Percentiles rank a stretch among this genome's conserved stretches.
These are phyloP conservation scores for Actenoides hombroni DNA, from an alignment of 2,113 vertebrate genomes.

Conservation along the genomic window DNA sequence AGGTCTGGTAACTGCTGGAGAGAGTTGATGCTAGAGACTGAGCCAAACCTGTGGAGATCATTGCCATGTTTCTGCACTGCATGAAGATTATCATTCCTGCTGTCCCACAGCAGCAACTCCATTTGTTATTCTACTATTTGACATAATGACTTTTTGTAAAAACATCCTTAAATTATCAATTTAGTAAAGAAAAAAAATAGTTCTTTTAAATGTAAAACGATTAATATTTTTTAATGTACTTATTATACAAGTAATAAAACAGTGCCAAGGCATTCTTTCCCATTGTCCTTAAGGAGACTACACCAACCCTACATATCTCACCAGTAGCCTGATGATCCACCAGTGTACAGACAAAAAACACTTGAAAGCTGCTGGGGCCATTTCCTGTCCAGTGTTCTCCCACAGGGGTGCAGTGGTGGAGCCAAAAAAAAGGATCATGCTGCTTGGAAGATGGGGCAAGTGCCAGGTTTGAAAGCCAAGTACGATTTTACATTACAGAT, in stretches of 20 bases:
- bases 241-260: not conserved
- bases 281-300: not conserved
- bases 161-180: not conserved
- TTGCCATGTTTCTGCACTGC: not conserved
- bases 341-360: not conserved
- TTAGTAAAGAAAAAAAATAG: not conserved
- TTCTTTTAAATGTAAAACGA: not conserved
- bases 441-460: fast-evolving
- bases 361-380: not conserved
- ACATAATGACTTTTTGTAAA: not conserved
- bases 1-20: not conserved
- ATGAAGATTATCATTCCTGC: not conserved
- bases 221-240: not conserved
- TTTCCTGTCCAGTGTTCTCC: not conserved
- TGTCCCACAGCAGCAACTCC: not conserved
- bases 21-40: not conserved
- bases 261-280: not conserved
- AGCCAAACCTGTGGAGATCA: not conserved
- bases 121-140: not conserved
- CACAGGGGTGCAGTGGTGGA: fast-evolving
- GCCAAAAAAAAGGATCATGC: not conserved
- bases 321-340: not conserved
- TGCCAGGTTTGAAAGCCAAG: not conserved
- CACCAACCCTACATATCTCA: not conserved
- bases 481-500: not conserved